Percentiles rank a stretch among this genome's conserved stretches.
Evolutionary conservation across 2,113 vertebrate genomes (phyloP).

Genomic region (Vidua macroura): DNA sequence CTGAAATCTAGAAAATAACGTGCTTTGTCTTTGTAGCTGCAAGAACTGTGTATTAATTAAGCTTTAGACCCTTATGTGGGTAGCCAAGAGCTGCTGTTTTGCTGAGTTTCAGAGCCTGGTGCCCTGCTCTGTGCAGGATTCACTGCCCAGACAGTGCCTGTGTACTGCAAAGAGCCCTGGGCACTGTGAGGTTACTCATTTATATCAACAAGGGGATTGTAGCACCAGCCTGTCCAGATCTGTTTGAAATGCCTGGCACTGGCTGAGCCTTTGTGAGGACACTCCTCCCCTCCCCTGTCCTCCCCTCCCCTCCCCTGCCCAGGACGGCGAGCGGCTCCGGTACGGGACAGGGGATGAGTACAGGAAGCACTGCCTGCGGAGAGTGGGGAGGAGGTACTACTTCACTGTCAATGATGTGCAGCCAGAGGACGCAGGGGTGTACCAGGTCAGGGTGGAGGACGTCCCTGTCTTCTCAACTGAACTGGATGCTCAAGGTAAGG

Average conservation of each 20-base stretch:
- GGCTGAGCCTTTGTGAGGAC: neutral
- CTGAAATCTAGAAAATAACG: neutral
- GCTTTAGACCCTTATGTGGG: neutral
- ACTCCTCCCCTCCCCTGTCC: neutral
- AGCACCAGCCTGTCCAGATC: neutral
- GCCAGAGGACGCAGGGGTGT: conserved; percentile 85
- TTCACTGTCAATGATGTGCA: conserved; percentile 81
- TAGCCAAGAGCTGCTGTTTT: neutral
- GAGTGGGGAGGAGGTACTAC: conserved; percentile 72
- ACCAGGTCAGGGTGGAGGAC: conserved; percentile 85
- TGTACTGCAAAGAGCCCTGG: neutral
- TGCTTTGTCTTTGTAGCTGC: neutral
- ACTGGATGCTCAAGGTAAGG: conserved; percentile 73
- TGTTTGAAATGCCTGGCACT: neutral
- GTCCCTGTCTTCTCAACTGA: conserved; percentile 81
- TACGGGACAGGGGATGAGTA: conserved; percentile 51
- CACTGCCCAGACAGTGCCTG: neutral
- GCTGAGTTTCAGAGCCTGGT: neutral
- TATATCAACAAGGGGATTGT: neutral
- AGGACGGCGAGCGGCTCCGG: conserved; percentile 77
- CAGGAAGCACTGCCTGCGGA: conserved; percentile 66
- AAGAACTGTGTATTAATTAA: neutral
- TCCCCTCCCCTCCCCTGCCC: neutral
- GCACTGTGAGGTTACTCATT: neutral
- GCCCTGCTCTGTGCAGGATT: neutral